Percentiles rank a stretch among this genome's conserved stretches.
These are phyloP conservation scores for Mus musculus DNA, from an alignment of 2,113 vertebrate genomes.

Conservation along the genomic window GRCm39 chr13:47197501-47198000, in stretches of 20 bases:
- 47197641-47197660: not conserved
- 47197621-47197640: not conserved
- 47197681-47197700: not conserved
- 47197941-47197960: not conserved
- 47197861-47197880: not conserved
- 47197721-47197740: not conserved
- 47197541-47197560: not conserved
- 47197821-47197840: not conserved
- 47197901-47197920: not conserved
- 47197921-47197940: not conserved
- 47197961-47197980: not conserved
- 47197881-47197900: no score
- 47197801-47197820: not conserved
- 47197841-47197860: not conserved
- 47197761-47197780: not conserved
- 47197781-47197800: not conserved
- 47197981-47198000: not conserved
- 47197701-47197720: not conserved
- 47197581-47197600: not conserved
- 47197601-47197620: not conserved
- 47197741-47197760: not conserved
- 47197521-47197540: not conserved
- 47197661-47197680: not conserved
- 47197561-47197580: not conserved
- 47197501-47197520: not conserved